Base-by-base conservation (phyloP, 2,113 vertebrate genomes). In the Merops nubicus region DNA sequence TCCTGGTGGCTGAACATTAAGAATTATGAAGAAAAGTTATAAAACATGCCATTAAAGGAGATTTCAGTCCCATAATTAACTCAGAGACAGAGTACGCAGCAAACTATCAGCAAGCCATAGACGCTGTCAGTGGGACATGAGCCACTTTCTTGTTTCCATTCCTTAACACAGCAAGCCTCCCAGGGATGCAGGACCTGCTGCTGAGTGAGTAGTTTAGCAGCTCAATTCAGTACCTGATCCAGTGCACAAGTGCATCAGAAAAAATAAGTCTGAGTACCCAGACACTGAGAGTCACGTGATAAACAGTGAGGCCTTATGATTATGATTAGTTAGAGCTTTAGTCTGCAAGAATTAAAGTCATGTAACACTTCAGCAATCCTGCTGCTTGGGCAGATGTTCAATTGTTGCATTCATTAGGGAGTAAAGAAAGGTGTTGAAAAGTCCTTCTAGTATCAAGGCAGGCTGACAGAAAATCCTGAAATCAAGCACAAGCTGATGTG, bases 1-100 rank as follows among this genome's bases (percentile, higher is more conserved):
- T 93, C 53, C 56, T 72, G 40, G 40, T 94, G 84, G 77, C 69
- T 96, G 87, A 91, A 75, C 87, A 69, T 76, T 79, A 88, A 72
- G 62, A 81, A 90, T 97, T 94, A 69, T 15, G 40, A 74, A 93
- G 59, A 34, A 47, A 57, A 0, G 3, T 85, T 91, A 92, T 25
- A 36, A 82, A 93, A 88, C 47, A 38, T 62, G 51, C 40, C 34
- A 85, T 78, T 63, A 82, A 75, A 89, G 78, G 36, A 68, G 13
- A 72, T 72, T 95, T 95, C 34, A 34, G 36, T 87, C 23, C 23
- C 69, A 43, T 63, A 91, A 65, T 95, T 89, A 72, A 76, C 38
- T 86, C 53, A 50, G n/a, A 43, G 36, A 57, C n/a, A 29, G 25
- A 34, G 21, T 31, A 45, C 33, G 9, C 47, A 91, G 15, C 36